A percentile compares a stretch with the other conserved stretches of the same genome.
Conservation (phyloP, 2,113 vertebrate genomes). For the Crotalus horridus region DNA sequence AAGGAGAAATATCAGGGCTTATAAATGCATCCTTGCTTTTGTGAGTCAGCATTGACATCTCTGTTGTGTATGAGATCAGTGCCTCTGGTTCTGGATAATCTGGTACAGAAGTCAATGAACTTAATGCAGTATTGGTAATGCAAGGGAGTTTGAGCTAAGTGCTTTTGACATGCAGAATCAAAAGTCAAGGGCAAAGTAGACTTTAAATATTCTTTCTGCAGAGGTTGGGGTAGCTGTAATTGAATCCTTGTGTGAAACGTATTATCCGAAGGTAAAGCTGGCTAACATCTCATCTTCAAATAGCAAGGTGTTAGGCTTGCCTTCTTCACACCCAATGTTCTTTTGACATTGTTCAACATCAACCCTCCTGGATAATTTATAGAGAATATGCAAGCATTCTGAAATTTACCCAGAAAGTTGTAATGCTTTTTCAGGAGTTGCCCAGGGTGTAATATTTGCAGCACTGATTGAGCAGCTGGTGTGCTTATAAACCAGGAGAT, state of each 20-base stretch:
- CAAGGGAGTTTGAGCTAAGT: constrained; percentile 70
- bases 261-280: constrained; percentile 67
- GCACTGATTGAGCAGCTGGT: not conserved
- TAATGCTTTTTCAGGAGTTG: not conserved
- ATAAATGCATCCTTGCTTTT: constrained; percentile 37
- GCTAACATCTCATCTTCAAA: constrained; percentile 60
- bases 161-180: constrained; percentile 73
- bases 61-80: constrained; percentile 46
- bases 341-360: constrained; percentile 70
- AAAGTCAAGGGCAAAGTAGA: constrained; percentile 75
- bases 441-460: no score
- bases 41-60: constrained; percentile 47
- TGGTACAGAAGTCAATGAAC: constrained; percentile 60
- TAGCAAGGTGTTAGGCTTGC: constrained; percentile 37
- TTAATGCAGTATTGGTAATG: constrained; percentile 67
- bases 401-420: not conserved
- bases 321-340: constrained; percentile 48
- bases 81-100: constrained; percentile 48
- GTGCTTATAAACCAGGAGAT: not conserved
- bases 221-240: constrained; percentile 64
- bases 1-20: constrained; percentile 29
- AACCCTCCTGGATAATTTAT: constrained; percentile 35
- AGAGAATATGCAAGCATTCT: constrained; percentile 29
- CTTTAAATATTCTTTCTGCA: constrained; percentile 68
- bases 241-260: constrained; percentile 70